Percentiles rank a stretch among this genome's conserved stretches.
Conservation (phyloP, 2,797 vertebrate genomes). For the Mallotus villosus region DNA sequence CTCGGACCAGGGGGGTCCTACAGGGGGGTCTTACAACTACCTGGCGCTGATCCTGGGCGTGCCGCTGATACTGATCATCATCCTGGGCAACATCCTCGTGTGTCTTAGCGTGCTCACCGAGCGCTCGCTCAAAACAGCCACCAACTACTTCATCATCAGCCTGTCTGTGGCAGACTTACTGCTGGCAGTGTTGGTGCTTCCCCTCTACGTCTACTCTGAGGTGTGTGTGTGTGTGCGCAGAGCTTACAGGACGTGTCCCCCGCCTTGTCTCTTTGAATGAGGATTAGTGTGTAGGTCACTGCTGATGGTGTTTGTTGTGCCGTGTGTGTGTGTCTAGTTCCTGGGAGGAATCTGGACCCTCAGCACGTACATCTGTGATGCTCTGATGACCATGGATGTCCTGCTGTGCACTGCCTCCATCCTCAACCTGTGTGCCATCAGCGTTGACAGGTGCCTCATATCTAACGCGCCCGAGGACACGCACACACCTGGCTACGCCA, state of each 20-base stretch:
- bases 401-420: slow-evolving; percentile 48
- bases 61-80: slow-evolving; percentile 69
- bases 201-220: slow-evolving; percentile 76
- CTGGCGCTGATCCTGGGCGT: slow-evolving; percentile 67
- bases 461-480: background rate
- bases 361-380: slow-evolving; percentile 63
- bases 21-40: slow-evolving; percentile 62
- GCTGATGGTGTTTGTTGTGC: background rate
- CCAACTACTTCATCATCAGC: slow-evolving; percentile 79
- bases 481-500: background rate
- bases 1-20: slow-evolving; percentile 14
- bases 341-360: slow-evolving; percentile 66
- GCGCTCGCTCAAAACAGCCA: slow-evolving; percentile 75
- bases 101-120: slow-evolving; percentile 76
- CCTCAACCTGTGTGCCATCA: slow-evolving; percentile 66
- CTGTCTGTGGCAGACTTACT: slow-evolving; percentile 74
- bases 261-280: slow-evolving; percentile 68
- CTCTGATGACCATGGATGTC: slow-evolving; percentile 28
- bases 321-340: slow-evolving; percentile 48
- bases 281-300: slow-evolving; percentile 57
- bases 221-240: slow-evolving; percentile 38
- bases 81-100: slow-evolving; percentile 75
- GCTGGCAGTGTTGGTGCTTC: slow-evolving; percentile 73
- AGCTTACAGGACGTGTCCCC: background rate
- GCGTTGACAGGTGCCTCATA: slow-evolving; percentile 61